Evolutionary conservation across 1,140 invertebrate genomes (phyloP), one percentile per base, ranked within the genome.

Genomic region (Macrobrachium rosenbergii): DNA sequence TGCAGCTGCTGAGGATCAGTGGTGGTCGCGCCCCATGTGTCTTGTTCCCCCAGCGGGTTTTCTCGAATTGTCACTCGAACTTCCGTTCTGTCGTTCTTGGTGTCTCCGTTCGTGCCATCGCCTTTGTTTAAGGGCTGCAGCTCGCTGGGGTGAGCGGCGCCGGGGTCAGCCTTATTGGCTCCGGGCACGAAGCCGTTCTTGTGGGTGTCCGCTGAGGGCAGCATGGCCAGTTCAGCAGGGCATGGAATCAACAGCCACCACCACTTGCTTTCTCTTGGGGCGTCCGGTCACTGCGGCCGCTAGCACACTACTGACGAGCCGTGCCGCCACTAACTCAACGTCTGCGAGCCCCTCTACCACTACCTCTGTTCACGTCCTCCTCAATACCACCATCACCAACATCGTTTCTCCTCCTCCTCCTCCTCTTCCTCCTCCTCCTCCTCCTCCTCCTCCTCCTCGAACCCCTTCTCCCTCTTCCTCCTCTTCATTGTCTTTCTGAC

Each of bases 151-250:
- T 81, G 84, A 16, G 76, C 72, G 58, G 78, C 78, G 43, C 45
- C 67, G 8, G 82, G 23, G 84, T 87, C 84, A 16, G 78, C 75
- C 78, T 87, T 87, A 67, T 67, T 81, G 28, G 78, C 84, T 79
- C 84, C 84, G 14, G 84, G 84, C 67, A 87, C 84, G 78, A 87
- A 87, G 78, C 84, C 84, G 84, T 87, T 87, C 78, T 87, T 87
- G 78, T 87, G 84, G 58, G 84, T 87, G 78, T 87, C 84, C 52
- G 67, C 67, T 60, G 76, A 63, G 84, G 80, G 84, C 64, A 82
- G 84, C 84, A 87, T 87, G 84, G 67, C 62, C 52, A 59, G 60
- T 77, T 80, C 84, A 87, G 77, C 63, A 52, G 52, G 52, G 84
- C 84, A 87, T 87, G 78, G 84, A 87, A 69, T 58, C 78, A 69